Base-by-base conservation (phyloP, 2,888 invertebrate genomes). In the Caenorhabditis afra region DNA sequence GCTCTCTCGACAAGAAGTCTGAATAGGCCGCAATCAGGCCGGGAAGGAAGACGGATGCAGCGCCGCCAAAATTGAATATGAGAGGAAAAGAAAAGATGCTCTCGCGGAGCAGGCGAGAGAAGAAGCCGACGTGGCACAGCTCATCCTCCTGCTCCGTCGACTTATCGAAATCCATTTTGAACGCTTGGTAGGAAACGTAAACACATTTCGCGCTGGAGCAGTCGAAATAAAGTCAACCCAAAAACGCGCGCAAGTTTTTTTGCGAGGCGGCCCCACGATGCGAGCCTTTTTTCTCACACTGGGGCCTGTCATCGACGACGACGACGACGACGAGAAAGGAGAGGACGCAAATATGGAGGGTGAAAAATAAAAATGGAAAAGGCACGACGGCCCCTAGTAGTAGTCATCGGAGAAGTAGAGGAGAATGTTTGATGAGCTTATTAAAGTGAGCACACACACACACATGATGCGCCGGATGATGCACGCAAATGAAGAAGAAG, bases 351-450 rank as follows among this genome's bases (percentile, higher is more conserved):
- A 39, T 10, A 44, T 39, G 41, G 22, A 44, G 41, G 22, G 11
- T 41, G n/a, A 47, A 61, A 61, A 62, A 61, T 37, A 45, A 59
- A 59, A 41, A 59, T n/a, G 47, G 16, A 47, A 16, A 49, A 7
- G 39, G 39, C 49, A 39, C 39, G 39, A 47, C 29, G 29, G 29
- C 29, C 29, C 29, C 29, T 55, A 49, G 39, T 14, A 49, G 18
- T 44, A 45, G 49, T 39, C n/a, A 65, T 16, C 11, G 41, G 47
- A 41, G 44, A 44, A 16, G 55, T 58, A 55, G 50, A 41, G 49
- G 52, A 45, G 77, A 93, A 91, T 90, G 86, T 91, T 88, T 84
- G 90, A 85, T 18, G 84, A 77, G 79, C 82, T 64, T 64, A 66
- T 53, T 59, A 59, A 65, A 65, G 45, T 12, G 57, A 58, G 37